Percentiles rank a stretch among this genome's conserved stretches.
phyloP scores from a whole-genome alignment of 2,888 invertebrate species.

The Timema podura region DNA sequence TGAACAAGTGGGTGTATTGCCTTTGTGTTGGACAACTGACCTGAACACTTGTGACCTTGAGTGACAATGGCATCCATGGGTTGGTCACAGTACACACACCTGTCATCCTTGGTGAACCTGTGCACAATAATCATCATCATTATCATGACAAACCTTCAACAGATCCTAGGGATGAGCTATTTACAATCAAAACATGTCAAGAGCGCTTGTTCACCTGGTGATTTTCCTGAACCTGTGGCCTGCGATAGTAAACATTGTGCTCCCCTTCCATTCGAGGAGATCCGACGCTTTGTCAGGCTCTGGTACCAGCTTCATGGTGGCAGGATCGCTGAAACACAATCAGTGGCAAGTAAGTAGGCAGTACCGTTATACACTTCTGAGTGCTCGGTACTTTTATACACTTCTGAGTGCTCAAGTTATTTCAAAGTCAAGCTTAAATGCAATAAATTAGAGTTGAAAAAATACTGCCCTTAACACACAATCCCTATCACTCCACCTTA shows the following conservation, averaged over 20 bases:
- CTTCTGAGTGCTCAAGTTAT: too few relatives aligned
- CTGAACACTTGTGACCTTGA: slow-evolving; percentile 69
- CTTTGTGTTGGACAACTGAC: slow-evolving; percentile 34
- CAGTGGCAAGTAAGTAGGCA: background rate
- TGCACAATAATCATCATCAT: slow-evolving; percentile 46
- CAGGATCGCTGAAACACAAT: background rate
- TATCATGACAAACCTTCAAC: too few relatives aligned
- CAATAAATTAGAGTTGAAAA: too few relatives aligned
- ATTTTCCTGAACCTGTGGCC: slow-evolving; percentile 70
- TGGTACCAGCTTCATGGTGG: background rate
- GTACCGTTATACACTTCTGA: slow-evolving; percentile 11
- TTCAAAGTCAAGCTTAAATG: too few relatives aligned
- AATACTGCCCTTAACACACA: too few relatives aligned
- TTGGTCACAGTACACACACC: slow-evolving; percentile 75
- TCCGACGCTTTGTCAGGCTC: slow-evolving; percentile 40
- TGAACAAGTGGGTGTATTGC: background rate
- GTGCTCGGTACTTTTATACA: too few relatives aligned
- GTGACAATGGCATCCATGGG: slow-evolving; percentile 77
- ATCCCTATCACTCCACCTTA: too few relatives aligned
- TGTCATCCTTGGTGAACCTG: slow-evolving; percentile 73
- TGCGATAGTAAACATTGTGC: slow-evolving; percentile 62
- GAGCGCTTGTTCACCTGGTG: background rate
- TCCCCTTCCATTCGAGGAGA: slow-evolving; percentile 57
- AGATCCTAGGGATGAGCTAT: too few relatives aligned
- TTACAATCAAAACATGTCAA: too few relatives aligned